Conservation (phyloP, 2,888 invertebrate genomes). For the Agapostemon virescens region DNA sequence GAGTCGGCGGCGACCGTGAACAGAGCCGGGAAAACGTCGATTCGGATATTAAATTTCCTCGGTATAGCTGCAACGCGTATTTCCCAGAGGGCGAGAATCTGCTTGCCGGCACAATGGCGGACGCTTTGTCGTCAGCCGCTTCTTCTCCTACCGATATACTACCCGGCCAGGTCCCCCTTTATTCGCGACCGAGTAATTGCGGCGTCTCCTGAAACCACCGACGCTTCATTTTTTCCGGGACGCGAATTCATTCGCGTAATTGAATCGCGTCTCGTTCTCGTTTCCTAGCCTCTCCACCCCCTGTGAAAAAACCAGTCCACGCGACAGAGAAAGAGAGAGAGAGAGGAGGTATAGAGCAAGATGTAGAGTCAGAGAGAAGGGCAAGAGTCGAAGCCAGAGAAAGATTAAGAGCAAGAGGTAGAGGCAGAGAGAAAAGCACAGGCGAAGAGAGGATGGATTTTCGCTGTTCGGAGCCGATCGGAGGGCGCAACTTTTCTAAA, state of each 20-base stretch:
- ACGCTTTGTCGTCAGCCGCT: constrained; percentile 36
- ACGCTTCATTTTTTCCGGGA: constrained; percentile 23
- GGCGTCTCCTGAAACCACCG: constrained; percentile 24
- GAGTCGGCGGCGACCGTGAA: constrained; percentile 35
- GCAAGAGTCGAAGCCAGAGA: too few relatives aligned
- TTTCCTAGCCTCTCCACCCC: not conserved
- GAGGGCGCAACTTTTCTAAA: too few relatives aligned
- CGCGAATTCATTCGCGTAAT: constrained; percentile 32
- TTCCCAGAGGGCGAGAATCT: constrained; percentile 58
- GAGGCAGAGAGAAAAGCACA: too few relatives aligned
- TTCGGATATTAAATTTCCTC: constrained; percentile 69
- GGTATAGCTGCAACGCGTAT: constrained; percentile 47
- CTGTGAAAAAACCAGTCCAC: not conserved
- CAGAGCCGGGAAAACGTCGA: constrained; percentile 48
- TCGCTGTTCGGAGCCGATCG: too few relatives aligned
- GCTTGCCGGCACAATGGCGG: constrained; percentile 49
- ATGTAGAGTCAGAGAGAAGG: too few relatives aligned
- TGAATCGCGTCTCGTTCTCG: not conserved
- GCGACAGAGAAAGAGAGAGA: not conserved
- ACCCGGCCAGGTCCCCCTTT: not conserved
- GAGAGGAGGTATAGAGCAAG: too few relatives aligned
- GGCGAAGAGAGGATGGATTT: too few relatives aligned
- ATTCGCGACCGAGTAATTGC: constrained; percentile 40
- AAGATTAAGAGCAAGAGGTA: too few relatives aligned
- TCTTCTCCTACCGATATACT: not conserved